Conservation (phyloP, 1,140 invertebrate genomes). For the Medauroidea extradentata region DNA sequence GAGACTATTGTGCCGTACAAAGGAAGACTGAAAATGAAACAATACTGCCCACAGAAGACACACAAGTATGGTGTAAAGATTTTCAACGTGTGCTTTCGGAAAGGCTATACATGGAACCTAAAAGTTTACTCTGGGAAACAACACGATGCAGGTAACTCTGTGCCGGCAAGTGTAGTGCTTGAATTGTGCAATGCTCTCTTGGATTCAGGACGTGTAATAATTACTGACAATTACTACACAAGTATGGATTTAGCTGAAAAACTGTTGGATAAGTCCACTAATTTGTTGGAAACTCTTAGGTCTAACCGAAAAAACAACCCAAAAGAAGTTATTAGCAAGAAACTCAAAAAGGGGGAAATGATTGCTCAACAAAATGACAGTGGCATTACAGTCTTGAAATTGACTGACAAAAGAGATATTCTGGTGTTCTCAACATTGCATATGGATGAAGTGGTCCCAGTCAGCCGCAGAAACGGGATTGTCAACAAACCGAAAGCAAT, state of each 20-base stretch:
- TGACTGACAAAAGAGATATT: background rate
- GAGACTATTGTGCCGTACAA: background rate
- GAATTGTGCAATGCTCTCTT: background rate
- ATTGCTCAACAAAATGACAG: slow-evolving; percentile 6
- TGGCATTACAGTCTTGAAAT: slow-evolving; percentile 1
- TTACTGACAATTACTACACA: slow-evolving; percentile 16
- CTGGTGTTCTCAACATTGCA: slow-evolving; percentile 13
- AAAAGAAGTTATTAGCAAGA: slow-evolving; percentile 6
- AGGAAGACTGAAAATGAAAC: background rate
- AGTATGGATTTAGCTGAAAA: slow-evolving; percentile 9
- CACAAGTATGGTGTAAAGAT: background rate
- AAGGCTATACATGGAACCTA: background rate
- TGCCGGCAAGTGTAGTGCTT: slow-evolving; percentile 6
- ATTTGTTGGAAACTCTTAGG: background rate
- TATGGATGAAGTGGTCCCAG: background rate
- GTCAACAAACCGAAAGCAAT: slow-evolving; percentile 10
- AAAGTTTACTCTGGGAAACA: background rate
- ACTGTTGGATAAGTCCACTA: background rate
- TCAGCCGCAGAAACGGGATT: background rate
- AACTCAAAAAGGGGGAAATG: slow-evolving; percentile 7
- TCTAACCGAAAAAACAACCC: slow-evolving; percentile 2
- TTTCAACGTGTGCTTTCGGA: background rate
- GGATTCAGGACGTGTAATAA: slow-evolving; percentile 4
- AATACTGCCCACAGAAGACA: background rate
- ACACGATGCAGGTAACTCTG: background rate